phyloP scores from a whole-genome alignment of 1,140 invertebrate species.

The Trachelipus rathkii region DNA sequence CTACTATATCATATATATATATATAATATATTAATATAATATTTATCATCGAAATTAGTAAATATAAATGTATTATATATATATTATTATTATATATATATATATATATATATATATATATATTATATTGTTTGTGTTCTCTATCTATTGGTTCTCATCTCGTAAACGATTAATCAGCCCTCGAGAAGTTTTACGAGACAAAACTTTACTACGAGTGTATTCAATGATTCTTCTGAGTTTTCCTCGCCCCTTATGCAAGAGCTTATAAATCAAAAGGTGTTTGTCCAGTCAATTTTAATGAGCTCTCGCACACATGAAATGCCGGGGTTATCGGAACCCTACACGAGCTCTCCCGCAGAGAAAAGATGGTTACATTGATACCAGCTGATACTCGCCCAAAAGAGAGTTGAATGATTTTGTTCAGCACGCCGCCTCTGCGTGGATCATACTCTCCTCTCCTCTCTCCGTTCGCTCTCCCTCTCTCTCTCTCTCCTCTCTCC shows the following conservation, averaged over 20 bases:
- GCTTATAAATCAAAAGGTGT: slow-evolving; percentile 1
- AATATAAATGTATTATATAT: background rate
- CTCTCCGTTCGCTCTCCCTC: background rate
- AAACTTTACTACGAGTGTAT: background rate
- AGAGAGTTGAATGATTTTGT: background rate
- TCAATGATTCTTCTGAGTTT: background rate
- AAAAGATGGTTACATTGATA: slow-evolving; percentile 5
- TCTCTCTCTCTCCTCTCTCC: background rate
- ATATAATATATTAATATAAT: background rate
- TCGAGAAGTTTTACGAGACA: background rate
- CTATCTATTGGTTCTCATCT: background rate
- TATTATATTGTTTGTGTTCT: background rate
- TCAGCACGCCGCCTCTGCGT: background rate
- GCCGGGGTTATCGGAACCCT: background rate
- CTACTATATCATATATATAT: background rate
- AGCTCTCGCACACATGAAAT: slow-evolving; percentile 3
- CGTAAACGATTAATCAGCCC: background rate
- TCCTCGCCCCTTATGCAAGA: background rate
- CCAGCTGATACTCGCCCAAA: background rate
- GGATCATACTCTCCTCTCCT: background rate
- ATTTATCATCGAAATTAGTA: no score
- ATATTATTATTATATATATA: background rate
- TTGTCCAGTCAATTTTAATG: slow-evolving; percentile 10
- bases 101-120: slow-evolving; percentile 5
- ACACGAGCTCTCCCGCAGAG: background rate